Base-by-base conservation (phyloP, 2,113 vertebrate species). In the Ciconia stormi region DNA sequence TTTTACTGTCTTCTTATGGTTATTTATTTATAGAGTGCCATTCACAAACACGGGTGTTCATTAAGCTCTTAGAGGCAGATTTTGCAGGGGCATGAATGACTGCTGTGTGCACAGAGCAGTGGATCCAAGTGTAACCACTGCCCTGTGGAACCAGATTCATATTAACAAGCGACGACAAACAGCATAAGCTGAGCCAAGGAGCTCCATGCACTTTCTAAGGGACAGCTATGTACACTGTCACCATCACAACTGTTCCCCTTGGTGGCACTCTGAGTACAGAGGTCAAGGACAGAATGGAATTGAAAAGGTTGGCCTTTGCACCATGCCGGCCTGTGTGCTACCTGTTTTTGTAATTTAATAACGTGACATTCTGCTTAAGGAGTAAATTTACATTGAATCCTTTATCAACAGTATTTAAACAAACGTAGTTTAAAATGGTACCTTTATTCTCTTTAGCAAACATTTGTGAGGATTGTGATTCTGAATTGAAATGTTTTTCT, bases 231-330 rank as follows among this genome's bases (percentile, higher is more conserved):
- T 30, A 62, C 53, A 21, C 74, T 92, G 82, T 63, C 82, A 34
- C 84, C 86, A 82, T 73, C 93, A 88, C 91, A 91, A 29, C 91
- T 66, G 58, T 8, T 93, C 95, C 91, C 86, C 89, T 90, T 87
- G 74, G 91, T 87, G 91, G 89, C 81, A 96, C 56, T 53, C 87
- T 87, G 71, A 90, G 84, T 80, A 95, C 93, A 93, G 82, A 96
- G 93, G 94, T 90, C 94, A 96, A 97, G 95, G 94, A 86, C 89
- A 96, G 87, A 77, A 73, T 1, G 8, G 71, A 91, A 34, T 25
- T 53, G 66, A 88, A 94, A 79, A 70, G 66, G 26, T 40, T 66
- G 58, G 58, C 53, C 87, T 95, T 95, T 95, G 81, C 58, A 73
- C 84, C 59, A 32, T 20, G 73, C 71, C 84, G 90, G 78, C 71